Base-by-base conservation (phyloP, 2,888 invertebrate species). In the Chymomyza procnemis region DNA sequence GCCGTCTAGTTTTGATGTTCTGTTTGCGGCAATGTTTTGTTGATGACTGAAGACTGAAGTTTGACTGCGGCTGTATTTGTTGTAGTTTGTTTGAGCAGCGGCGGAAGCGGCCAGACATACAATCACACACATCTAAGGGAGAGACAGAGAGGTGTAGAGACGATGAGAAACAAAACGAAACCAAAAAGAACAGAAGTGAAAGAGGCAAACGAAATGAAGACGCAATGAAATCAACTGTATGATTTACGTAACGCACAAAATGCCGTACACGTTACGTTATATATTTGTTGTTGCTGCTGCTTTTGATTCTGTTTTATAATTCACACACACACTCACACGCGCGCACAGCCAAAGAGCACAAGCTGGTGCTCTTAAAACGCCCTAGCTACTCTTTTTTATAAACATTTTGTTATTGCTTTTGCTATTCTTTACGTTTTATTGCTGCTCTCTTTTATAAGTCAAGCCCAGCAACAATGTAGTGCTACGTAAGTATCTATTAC, bases 241-340 rank as follows among this genome's bases (percentile, higher is more conserved):
- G 61, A 66, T 74, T 81, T 81, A 81, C 81, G 81, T 81, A 81
- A 81, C 81, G 76, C 73, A 76, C 58, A 70, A 76, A 85, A 76
- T 78, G 76, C 78, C 75, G 78, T 76, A 82, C 79, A 71, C 12
- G 30, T 34, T 21, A 21, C n/a, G n/a, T n/a, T n/a, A n/a, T n/a
- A n/a, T n/a, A n/a, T n/a, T 22, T 52, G 18, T 18, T 52, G 52
- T 73, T 68, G 79, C 71, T 80, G 79, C 80, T 80, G 81, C 84
- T 81, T 81, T 81, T 81, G 86, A 85, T 81, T 81, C 86, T 81
- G 86, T 85, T 81, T 81, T 81, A 81, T 81, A 81, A 81, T 81
- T 81, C 86, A 71, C 66, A 72, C 69, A 34, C 62, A 75, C 63
- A 69, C 72, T 62, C 58, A 30, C 52, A n/a, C 12, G 4, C 56